Evolutionary conservation across 2,888 invertebrate species (phyloP).

Genomic region (Caenorhabditis sulstoni): DNA sequence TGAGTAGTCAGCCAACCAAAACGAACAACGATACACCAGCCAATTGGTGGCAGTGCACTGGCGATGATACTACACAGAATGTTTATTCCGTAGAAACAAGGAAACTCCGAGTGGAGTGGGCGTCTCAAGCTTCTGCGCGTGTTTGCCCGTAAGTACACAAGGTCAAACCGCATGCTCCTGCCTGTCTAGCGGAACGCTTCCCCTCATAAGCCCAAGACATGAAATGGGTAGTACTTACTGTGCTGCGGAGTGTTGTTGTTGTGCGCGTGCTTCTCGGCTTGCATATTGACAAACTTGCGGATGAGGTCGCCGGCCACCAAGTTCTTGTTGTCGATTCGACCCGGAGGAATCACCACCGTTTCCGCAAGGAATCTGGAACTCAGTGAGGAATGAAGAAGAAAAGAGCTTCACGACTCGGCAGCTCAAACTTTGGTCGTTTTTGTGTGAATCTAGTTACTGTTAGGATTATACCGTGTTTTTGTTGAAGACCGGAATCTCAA

Average conservation of each 20-base stretch:
- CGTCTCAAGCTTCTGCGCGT: neutral
- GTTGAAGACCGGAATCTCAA: neutral
- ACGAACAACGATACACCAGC: neutral
- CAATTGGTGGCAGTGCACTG: neutral
- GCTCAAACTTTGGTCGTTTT: neutral
- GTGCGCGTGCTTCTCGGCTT: conserved; percentile 31
- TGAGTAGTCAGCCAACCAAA: conserved; percentile 23
- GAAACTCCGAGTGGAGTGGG: neutral
- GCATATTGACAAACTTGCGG: conserved; percentile 63
- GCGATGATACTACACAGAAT: neutral
- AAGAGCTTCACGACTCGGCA: neutral
- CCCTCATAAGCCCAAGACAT: neutral
- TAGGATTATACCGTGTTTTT: neutral
- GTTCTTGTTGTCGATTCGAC: conserved; percentile 95
- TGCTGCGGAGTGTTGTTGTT: conserved; percentile 3
- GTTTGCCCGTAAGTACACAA: conserved; percentile 3
- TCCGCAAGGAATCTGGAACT: conserved; percentile 88
- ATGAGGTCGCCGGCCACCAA: conserved; percentile 83
- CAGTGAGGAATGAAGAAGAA: neutral
- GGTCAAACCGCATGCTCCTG: conserved; percentile 3
- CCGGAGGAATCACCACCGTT: conserved; percentile 95
- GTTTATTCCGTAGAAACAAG: neutral
- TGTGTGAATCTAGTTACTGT: neutral
- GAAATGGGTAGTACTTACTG: conserved; percentile 8
- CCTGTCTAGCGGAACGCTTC: neutral